Evolutionary conservation across 2,888 invertebrate genomes (phyloP), one percentile per base, ranked within the genome.

Genomic region (Phalangium opilio): DNA sequence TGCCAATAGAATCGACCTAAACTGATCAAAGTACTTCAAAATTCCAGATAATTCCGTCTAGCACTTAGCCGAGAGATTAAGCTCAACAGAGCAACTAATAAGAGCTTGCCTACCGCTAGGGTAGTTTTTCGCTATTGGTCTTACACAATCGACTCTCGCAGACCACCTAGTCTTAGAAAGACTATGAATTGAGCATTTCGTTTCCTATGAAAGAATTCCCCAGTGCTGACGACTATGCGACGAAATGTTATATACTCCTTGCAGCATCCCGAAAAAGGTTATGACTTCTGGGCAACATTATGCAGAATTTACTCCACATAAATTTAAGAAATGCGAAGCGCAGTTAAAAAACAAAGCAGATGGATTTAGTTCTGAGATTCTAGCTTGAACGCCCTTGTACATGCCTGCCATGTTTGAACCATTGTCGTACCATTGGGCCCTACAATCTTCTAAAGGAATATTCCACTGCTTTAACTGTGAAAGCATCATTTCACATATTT

Each of bases 401-500:
- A 12, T 40, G 11, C 50, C 50, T 19, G 41, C 14, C 44, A 51
- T 50, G 36, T 51, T 51, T 4, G 47, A 19, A 10, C 36, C 50
- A 38, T 51, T 51, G 19, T 51, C 50, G 38, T 50, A 51, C 11
- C 44, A 41, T 35, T 50, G 47, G 11, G 36, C 50, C 33, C 42
- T 32, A 40, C 47, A 51, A 21, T 47, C 41, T 3, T 11, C 5
- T 5, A 45, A 12, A 8, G 33, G 45, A 17, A 45, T 41, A 32
- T 33, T 4, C 18, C 12, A n/a, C 14, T 41, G 12, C n/a, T 17
- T 2, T 2, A 43, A 18, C n/a, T 14, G 17, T 33, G 15, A 34
- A 15, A 43, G 2, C 1, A 43, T 43, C 20, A 43, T 7, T 8
- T 43, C 12, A 18, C 17, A 18, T 11, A 34, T 43, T 12, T 2